Conservation (phyloP, 2,797 vertebrate genomes). For the Paramormyrops hopkinsi region DNA sequence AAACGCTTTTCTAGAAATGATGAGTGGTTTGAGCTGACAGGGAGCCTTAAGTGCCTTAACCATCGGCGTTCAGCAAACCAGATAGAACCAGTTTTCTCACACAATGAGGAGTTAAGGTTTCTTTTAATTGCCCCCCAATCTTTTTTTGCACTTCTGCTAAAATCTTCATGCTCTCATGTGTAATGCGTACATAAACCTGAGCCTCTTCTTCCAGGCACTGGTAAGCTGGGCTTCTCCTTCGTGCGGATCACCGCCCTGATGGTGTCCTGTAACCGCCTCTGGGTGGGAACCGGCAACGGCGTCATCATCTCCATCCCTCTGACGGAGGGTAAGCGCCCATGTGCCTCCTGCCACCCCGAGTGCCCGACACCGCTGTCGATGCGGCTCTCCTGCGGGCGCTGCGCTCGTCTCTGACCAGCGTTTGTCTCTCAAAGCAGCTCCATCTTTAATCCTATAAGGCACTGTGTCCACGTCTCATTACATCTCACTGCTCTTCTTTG, state of each 20-base stretch:
- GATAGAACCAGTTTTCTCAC: neutral
- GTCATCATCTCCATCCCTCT: slow-evolving; percentile 98
- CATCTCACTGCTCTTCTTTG: neutral
- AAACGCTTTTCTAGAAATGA: neutral
- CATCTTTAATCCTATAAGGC: neutral
- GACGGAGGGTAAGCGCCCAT: slow-evolving; percentile 76
- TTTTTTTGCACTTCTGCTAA: neutral
- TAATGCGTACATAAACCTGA: neutral
- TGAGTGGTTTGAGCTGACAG: neutral
- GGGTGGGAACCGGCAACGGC: slow-evolving; percentile 96
- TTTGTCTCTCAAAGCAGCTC: neutral
- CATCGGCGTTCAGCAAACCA: neutral
- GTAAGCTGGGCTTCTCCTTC: slow-evolving; percentile 96
- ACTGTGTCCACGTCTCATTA: neutral
- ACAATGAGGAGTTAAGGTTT: neutral
- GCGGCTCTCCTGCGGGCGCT: neutral
- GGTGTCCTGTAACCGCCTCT: slow-evolving; percentile 89
- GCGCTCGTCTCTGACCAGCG: neutral
- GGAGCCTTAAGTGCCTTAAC: neutral
- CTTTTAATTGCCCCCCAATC: neutral
- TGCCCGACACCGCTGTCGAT: neutral
- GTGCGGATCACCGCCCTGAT: slow-evolving; percentile 94
- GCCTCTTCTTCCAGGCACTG: slow-evolving; percentile 72
- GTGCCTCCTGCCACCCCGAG: neutral
- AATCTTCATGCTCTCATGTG: neutral